Percentiles rank a stretch among this genome's conserved stretches.
These are phyloP conservation scores for Patella vulgata DNA, from an alignment of 1,140 invertebrate genomes.

Conservation along the genomic window DNA sequence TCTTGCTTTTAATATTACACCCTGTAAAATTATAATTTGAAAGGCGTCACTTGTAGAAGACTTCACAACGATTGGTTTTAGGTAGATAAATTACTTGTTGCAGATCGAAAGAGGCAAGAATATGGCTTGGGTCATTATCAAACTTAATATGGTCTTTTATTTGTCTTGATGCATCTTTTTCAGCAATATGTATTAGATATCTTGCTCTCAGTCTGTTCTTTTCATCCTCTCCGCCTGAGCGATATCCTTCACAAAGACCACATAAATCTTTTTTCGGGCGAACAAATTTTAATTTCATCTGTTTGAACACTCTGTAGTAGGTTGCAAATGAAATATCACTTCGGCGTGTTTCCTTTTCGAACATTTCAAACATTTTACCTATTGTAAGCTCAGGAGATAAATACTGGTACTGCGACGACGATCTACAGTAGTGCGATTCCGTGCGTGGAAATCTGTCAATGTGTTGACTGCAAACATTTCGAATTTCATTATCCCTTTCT, in stretches of 20 bases:
- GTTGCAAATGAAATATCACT: slow-evolving; percentile 1
- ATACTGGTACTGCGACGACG: slow-evolving; percentile 14
- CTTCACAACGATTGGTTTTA: slow-evolving; percentile 1
- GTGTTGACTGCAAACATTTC: slow-evolving; percentile 2
- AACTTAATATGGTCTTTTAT: not conserved
- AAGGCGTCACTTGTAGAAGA: slow-evolving; percentile 7
- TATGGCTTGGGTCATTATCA: not conserved
- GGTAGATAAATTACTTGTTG: slow-evolving; percentile 22
- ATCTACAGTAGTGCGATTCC: slow-evolving; percentile 12
- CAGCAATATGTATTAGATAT: slow-evolving; percentile 8
- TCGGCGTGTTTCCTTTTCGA: not conserved
- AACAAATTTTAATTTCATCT: slow-evolving; percentile 7
- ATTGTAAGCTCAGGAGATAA: slow-evolving; percentile 4
- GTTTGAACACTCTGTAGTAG: slow-evolving; percentile 4
- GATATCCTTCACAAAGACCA: slow-evolving; percentile 7
- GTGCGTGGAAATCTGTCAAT: slow-evolving; percentile 5
- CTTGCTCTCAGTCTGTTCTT: not conserved
- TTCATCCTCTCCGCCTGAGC: not conserved
- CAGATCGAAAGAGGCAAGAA: slow-evolving; percentile 11
- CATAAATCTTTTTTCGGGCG: slow-evolving; percentile 15
- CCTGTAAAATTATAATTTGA: slow-evolving; percentile 13
- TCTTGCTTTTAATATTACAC: not conserved
- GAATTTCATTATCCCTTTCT: not conserved
- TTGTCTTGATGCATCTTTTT: not conserved
- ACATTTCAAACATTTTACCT: slow-evolving; percentile 17